Base-by-base conservation (phyloP, 2,113 vertebrate genomes). In the Chaetops frenatus region DNA sequence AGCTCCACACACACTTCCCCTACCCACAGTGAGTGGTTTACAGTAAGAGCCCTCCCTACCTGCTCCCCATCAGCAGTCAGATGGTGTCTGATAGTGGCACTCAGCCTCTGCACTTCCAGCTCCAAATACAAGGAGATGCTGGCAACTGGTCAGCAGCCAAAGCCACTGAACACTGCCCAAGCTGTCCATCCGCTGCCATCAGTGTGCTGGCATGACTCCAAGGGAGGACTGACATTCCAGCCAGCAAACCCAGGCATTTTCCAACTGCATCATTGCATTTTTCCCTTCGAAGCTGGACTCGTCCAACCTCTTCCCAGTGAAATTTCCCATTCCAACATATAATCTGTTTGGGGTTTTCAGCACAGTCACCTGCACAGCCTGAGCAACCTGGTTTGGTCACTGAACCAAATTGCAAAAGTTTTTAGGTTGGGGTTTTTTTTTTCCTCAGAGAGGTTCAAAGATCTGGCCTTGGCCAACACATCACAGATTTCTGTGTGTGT, bases 11-110 rank as follows among this genome's bases (percentile, higher is more conserved):
- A 57, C 15, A 1, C 64, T 81, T 92, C 67, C 82, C 64, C 56
- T 58, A 42, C 86, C 81, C 31, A 19, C 15, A 21, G 62, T 0
- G 2, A 70, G 58, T 35, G 35, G 47, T 95, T 97, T 92, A 62
- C 79, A 23, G 90, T 81, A 80, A 96, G 53, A 90, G 67, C 54
- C 35, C 64, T 93, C 78, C 84, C 90, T 83, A 70, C 60, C 28
- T 19, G 29, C 91, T 93, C 72, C 84, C 91, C 66, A 74, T 62
- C 71, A 90, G 81, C 44, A 33, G 40, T 54, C 87, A 90, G 93
- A 93, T 90, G 82, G 92, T 93, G 95, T 47, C 64, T 35, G 96
- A 96, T 94, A 96, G 79, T 1, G 51, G 67, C 50, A 11, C 38
- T 50, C 33, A 40, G 58, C 67, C 71, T 72, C 66, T 5, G 11